Base-by-base conservation (phyloP, 2,113 vertebrate species). In the Protobothrops mucrosquamatus region DNA sequence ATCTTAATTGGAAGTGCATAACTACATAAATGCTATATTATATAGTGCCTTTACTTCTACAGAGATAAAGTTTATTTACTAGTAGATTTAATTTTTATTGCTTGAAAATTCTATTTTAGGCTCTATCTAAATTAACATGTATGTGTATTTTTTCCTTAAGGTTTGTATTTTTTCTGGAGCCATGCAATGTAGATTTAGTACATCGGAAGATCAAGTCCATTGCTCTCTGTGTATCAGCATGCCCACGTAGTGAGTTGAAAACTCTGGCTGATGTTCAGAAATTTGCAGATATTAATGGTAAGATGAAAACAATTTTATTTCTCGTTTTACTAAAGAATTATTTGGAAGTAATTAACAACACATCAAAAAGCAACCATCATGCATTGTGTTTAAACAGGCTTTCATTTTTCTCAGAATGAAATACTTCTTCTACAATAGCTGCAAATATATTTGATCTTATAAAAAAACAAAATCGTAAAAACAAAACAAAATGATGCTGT, bases 81-180 rank as follows among this genome's bases (percentile, higher is more conserved):
- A 23, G 29, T 46, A 61, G 26, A 94, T 57, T 57, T 8, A 57
- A 94, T 91, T 29, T 54, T 22, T 46, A 23, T 11, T 74, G 24
- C 24, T 85, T 54, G 74, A 91, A 54, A 95, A 91, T 20, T 11
- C 0, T 54, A 56, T 59, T 23, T 2, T 6, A 55, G 20, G 69
- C 26, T 56, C 23, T 81, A 43, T 89, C 90, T 69, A 54, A 43
- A 87, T 2, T 18, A 81, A 81, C 34, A 43, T 46, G 43, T 14
- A 11, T 43, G 20, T 74, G 34, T 94, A 91, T 95, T 95, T 69
- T 57, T 92, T 26, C 91, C 74, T 94, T 56, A 97, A 99, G 99
- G 97, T 99, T 98, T 88, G 99, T 99, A 6, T 99, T 99, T 97
- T 99, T 99, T 97, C 96, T 99, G 98, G 99, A 99, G 95, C 99